Evolutionary conservation across 92 coral and sea anemone species (phyloP).

Genomic region (Actinernus sp.): DNA sequence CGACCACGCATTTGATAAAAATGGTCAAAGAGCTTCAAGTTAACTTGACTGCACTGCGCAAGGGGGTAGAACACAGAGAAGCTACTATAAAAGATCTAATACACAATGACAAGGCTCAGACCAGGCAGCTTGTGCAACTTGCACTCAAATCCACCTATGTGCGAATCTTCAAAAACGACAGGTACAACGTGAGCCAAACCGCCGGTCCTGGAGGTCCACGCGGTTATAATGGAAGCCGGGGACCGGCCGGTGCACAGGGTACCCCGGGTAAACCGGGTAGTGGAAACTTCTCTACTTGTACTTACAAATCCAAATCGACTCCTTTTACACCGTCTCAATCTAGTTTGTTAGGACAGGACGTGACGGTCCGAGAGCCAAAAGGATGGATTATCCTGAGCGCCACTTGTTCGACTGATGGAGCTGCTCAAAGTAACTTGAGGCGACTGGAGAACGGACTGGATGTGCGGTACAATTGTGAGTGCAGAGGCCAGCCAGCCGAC

Average conservation of each 20-base stretch:
- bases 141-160: constrained; percentile 8
- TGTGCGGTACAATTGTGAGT: constrained; percentile 54
- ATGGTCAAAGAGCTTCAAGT: constrained; percentile 39
- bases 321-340: constrained; percentile 18
- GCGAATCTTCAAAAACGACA: too few species aligned
- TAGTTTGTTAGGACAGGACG: constrained; percentile 32
- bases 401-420: constrained; percentile 70
- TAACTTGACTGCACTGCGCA: constrained; percentile 50
- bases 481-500: constrained; percentile 57
- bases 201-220: constrained; percentile 64
- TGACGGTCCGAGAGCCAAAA: constrained; percentile 17
- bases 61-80: constrained; percentile 38
- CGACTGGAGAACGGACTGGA: neutral
- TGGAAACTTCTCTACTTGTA: constrained; percentile 57
- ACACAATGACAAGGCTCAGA: constrained; percentile 51
- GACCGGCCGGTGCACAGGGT: constrained; percentile 61
- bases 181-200: constrained; percentile 29
- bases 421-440: constrained; percentile 67
- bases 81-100: constrained; percentile 43
- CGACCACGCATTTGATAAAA: constrained; percentile 28
- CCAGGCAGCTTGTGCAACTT: constrained; percentile 43
- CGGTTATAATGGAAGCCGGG: constrained; percentile 40
- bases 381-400: constrained; percentile 49
- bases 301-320: constrained; percentile 4
- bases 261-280: constrained; percentile 37